phyloP scores from a whole-genome alignment of 2,113 vertebrate genomes.

The Hirundichthys speculiger region DNA sequence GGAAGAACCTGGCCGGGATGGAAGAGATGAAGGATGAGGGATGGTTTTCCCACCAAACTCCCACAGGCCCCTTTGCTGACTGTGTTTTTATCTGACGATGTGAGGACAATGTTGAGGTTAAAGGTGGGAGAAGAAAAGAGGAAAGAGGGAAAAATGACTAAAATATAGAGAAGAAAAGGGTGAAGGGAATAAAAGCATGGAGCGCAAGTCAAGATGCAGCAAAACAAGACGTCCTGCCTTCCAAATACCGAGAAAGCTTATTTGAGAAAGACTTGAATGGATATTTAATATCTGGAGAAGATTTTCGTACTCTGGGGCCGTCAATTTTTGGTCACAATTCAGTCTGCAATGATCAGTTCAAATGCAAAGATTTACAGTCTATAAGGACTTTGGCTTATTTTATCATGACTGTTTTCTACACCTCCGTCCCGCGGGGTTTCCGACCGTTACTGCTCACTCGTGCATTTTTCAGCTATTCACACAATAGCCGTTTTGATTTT shows the following conservation, averaged over 20 bases:
- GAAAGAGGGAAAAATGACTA: slow-evolving; percentile 18
- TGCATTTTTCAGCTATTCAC: too few species aligned
- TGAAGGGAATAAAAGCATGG: neutral
- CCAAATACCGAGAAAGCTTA: neutral
- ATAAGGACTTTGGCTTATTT: too few species aligned
- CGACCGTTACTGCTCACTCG: too few species aligned
- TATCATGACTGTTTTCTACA: too few species aligned
- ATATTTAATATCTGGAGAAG: too few species aligned
- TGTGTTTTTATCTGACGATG: slow-evolving; percentile 68
- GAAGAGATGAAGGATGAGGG: slow-evolving; percentile 79
- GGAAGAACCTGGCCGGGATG: slow-evolving; percentile 35
- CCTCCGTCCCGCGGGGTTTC: too few species aligned
- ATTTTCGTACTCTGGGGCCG: too few species aligned
- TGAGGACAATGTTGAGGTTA: slow-evolving; percentile 60
- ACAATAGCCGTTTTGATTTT: too few species aligned
- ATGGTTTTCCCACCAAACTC: slow-evolving; percentile 74
- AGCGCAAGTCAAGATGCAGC: neutral
- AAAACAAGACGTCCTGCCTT: slow-evolving; percentile 1
- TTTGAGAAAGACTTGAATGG: too few species aligned
- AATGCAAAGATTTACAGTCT: too few species aligned
- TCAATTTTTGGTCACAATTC: too few species aligned
- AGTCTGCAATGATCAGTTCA: too few species aligned
- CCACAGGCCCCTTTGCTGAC: slow-evolving; percentile 75
- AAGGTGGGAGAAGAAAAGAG: slow-evolving; percentile 11
- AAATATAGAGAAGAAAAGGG: neutral